A percentile compares a stretch with the other conserved stretches of the same genome.
Evolutionary conservation across 2,888 invertebrate genomes (phyloP).

Genomic region (Tenthredo notha): DNA sequence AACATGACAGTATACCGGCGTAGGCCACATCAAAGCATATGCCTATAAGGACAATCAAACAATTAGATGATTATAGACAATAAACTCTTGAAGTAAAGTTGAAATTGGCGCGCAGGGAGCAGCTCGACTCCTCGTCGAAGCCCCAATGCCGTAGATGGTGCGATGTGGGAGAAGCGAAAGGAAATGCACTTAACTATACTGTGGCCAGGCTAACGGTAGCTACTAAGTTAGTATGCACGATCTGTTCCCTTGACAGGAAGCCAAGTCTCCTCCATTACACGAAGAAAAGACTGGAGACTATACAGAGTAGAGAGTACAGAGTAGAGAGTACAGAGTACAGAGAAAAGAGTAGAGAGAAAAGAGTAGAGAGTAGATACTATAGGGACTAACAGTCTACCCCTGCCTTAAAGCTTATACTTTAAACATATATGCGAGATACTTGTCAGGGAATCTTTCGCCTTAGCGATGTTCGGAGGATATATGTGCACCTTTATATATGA

Average conservation of each 20-base stretch:
- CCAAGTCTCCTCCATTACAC: constrained; percentile 71
- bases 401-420: constrained; percentile 30
- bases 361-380: background rate
- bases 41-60: constrained; percentile 43
- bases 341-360: background rate
- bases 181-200: constrained; percentile 52
- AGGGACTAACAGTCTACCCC: constrained; percentile 31
- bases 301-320: constrained; percentile 21
- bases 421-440: constrained; percentile 49
- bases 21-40: background rate
- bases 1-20: background rate
- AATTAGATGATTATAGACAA: constrained; percentile 50
- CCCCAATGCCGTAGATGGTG: constrained; percentile 49
- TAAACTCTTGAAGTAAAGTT: constrained; percentile 37
- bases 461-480: constrained; percentile 15
- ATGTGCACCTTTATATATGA: constrained; percentile 26
- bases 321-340: constrained; percentile 27
- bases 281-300: background rate
- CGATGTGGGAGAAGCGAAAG: constrained; percentile 53
- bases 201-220: constrained; percentile 66
- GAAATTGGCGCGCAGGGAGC: constrained; percentile 50
- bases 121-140: constrained; percentile 45
- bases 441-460: constrained; percentile 49
- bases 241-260: constrained; percentile 74
- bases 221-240: constrained; percentile 72